Conservation (phyloP, 2,888 invertebrate genomes). For the Tenthredo distinguenda region DNA sequence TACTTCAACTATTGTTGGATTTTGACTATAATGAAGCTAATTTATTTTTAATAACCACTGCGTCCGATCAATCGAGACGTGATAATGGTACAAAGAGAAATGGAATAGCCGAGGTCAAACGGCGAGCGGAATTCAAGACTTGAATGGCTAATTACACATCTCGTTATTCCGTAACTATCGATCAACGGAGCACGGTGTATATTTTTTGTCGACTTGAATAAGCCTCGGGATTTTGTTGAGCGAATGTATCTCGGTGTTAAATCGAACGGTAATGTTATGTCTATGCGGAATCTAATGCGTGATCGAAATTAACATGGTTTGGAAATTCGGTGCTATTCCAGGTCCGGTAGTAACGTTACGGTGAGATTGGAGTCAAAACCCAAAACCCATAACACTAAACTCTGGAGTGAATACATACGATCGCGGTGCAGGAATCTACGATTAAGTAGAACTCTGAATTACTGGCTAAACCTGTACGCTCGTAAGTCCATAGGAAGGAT, state of each 20-base stretch:
- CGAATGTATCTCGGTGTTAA: background rate
- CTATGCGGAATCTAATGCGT: background rate
- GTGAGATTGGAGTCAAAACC: constrained; percentile 41
- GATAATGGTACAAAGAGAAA: constrained; percentile 27
- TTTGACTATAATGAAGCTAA: background rate
- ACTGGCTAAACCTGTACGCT: constrained; percentile 1
- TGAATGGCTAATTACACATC: constrained; percentile 4
- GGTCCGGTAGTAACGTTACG: background rate
- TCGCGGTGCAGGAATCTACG: constrained; percentile 41
- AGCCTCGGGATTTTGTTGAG: background rate
- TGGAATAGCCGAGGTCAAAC: constrained; percentile 11
- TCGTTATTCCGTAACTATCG: background rate
- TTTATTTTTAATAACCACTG: background rate
- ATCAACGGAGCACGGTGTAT: background rate
- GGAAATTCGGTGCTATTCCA: background rate
- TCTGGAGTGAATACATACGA: constrained; percentile 28
- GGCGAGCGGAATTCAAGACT: background rate
- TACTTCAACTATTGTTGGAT: background rate
- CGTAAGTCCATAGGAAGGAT: constrained; percentile 38
- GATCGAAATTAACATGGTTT: background rate
- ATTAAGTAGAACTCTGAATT: constrained; percentile 50
- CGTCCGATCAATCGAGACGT: constrained; percentile 28
- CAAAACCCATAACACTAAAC: constrained; percentile 49
- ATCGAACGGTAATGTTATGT: background rate
- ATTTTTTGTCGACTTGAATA: background rate